A percentile compares a stretch with the other conserved stretches of the same genome.
Conservation (phyloP, 2,888 invertebrate genomes). For the Trissolcus japonicus region DNA sequence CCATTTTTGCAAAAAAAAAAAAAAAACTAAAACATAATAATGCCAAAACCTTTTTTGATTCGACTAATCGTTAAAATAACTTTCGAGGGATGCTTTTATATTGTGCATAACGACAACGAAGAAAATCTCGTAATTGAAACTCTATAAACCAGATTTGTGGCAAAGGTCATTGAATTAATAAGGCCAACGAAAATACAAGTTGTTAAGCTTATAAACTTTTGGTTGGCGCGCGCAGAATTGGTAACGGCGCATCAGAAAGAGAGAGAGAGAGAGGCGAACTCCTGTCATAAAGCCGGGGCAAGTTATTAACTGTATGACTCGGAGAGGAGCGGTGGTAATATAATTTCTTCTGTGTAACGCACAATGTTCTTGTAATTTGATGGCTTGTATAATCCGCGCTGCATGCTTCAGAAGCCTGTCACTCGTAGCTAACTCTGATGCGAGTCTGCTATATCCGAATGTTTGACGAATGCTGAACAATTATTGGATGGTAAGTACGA, state of each 20-base stretch:
- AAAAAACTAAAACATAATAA: too few species aligned
- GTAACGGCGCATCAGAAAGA: too few species aligned
- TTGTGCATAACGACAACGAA: too few species aligned
- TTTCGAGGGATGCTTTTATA: too few species aligned
- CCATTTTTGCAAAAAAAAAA: too few species aligned
- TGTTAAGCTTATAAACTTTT: too few species aligned
- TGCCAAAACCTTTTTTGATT: too few species aligned
- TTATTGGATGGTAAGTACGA: slow-evolving; percentile 64
- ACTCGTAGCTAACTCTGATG: slow-evolving; percentile 51
- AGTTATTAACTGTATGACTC: slow-evolving; percentile 40
- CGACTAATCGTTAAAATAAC: too few species aligned
- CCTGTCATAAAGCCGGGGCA: slow-evolving; percentile 30
- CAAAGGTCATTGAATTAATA: slow-evolving; percentile 6
- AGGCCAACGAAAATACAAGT: too few species aligned
- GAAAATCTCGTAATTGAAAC: too few species aligned
- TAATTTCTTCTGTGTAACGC: slow-evolving; percentile 46
- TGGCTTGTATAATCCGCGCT: slow-evolving; percentile 47
- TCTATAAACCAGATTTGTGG: not conserved
- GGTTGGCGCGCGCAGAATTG: too few species aligned
- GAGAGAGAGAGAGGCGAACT: slow-evolving; percentile 16
- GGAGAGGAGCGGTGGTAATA: slow-evolving; percentile 33
- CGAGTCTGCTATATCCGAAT: slow-evolving; percentile 56
- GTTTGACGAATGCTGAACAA: slow-evolving; percentile 65
- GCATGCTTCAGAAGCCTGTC: slow-evolving; percentile 50
- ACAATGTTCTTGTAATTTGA: slow-evolving; percentile 46